A percentile compares a stretch with the other conserved stretches of the same genome.
Conservation (phyloP, 1,140 invertebrate species). For the Aleiodes sp. region DNA sequence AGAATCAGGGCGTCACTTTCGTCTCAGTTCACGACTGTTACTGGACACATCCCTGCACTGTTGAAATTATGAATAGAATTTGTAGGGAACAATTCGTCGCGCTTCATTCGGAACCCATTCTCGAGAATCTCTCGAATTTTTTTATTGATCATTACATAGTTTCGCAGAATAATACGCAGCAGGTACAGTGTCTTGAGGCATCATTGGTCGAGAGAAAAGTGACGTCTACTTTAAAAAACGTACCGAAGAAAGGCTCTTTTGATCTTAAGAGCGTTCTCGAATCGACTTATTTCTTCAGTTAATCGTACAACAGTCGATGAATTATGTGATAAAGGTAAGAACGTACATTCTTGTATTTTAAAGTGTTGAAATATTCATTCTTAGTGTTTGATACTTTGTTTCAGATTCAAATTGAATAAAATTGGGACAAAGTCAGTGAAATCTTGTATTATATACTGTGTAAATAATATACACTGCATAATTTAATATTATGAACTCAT, state of each 20-base stretch:
- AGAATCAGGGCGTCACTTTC: slow-evolving; percentile 85
- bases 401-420: no score
- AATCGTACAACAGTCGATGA: slow-evolving; percentile 1
- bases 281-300: slow-evolving; percentile 88
- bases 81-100: slow-evolving; percentile 96
- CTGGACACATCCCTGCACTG: slow-evolving; percentile 95
- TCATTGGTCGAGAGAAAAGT: slow-evolving; percentile 61
- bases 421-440: no score
- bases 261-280: slow-evolving; percentile 78
- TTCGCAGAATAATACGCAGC: slow-evolving; percentile 40
- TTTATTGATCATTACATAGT: slow-evolving; percentile 74
- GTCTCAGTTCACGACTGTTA: slow-evolving; percentile 99
- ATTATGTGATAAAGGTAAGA: slow-evolving; percentile 11
- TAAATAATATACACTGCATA: no score
- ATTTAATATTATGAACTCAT: no score
- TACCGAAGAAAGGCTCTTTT: slow-evolving; percentile 80
- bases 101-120: slow-evolving; percentile 91
- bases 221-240: slow-evolving; percentile 69
- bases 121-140: slow-evolving; percentile 87
- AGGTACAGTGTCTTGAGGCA: neutral
- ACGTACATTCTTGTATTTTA: neutral
- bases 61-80: slow-evolving; percentile 91
- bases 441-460: no score
- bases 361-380: neutral
- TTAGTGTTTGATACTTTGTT: no score